Percentiles rank a stretch among this genome's conserved stretches.
Evolutionary conservation across 2,888 invertebrate species (phyloP).

Genomic region (Pollenia angustigena): DNA sequence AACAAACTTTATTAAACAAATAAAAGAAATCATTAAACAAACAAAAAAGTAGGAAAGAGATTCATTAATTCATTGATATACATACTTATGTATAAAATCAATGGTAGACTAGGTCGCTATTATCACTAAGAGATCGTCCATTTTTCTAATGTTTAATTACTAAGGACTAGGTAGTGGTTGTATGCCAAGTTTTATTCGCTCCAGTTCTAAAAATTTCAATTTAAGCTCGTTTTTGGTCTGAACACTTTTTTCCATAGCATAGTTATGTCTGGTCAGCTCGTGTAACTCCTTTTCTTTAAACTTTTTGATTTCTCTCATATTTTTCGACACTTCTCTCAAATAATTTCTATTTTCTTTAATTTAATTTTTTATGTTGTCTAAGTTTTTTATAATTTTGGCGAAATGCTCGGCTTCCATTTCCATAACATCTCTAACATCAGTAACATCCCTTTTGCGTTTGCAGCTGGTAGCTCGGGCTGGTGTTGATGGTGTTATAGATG

Average conservation of each 20-base stretch:
- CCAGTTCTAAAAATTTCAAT: conserved; percentile 27
- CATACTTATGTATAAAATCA: not conserved
- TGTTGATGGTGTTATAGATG: not conserved
- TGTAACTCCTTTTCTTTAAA: conserved; percentile 17
- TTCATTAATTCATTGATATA: not conserved
- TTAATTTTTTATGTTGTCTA: not conserved
- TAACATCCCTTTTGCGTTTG: not conserved
- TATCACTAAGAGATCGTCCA: no score
- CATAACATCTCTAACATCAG: conserved; percentile 7
- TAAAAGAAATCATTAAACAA: not conserved
- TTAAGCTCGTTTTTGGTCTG: conserved; percentile 13
- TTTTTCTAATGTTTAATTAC: not conserved
- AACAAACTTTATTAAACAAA: not conserved
- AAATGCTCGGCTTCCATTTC: conserved; percentile 11
- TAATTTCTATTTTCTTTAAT: no score
- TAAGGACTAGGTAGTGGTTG: not conserved
- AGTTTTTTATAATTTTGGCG: not conserved
- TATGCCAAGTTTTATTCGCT: conserved; percentile 5
- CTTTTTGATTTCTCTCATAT: not conserved
- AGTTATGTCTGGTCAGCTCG: conserved; percentile 18
- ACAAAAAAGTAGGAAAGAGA: not conserved
- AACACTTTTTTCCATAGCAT: conserved; percentile 14
- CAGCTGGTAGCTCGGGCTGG: not conserved
- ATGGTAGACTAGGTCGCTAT: no score
- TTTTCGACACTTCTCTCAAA: no score